A percentile compares a stretch with the other conserved stretches of the same genome.
These are phyloP conservation scores for Tadarida brasiliensis DNA, from an alignment of 2,797 vertebrate species.

Conservation along the genomic window DNA sequence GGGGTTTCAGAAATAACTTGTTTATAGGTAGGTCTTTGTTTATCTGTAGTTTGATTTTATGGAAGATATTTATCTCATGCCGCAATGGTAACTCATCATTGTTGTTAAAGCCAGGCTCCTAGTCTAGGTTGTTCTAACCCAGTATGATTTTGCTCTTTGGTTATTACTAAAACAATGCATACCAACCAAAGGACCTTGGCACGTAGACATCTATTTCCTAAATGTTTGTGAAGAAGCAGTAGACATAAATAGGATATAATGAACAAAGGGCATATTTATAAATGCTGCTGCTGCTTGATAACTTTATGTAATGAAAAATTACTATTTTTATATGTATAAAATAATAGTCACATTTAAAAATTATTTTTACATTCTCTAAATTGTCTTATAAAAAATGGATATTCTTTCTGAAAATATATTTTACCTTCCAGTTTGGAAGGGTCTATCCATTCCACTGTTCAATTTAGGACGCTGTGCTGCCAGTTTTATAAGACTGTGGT, in stretches of 20 bases:
- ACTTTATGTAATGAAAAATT: not conserved
- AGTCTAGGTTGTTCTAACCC: not conserved
- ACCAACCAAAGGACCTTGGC: not conserved
- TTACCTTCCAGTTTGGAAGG: not conserved
- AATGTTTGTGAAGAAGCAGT: not conserved
- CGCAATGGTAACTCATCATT: not conserved
- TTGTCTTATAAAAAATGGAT: not conserved
- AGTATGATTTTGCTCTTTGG: not conserved
- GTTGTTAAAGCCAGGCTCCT: not conserved
- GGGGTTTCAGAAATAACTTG: not conserved
- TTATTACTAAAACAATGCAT: not conserved
- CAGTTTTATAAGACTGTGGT: conserved; percentile 43
- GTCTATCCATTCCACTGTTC: not conserved
- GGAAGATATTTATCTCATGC: not conserved
- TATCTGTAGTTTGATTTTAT: not conserved
- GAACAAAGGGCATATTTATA: not conserved
- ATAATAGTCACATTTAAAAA: not conserved
- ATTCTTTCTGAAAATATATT: not conserved
- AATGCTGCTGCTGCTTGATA: not conserved
- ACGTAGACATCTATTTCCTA: not conserved
- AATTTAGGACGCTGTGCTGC: not conserved
- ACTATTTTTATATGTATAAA: not conserved
- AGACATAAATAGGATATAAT: not conserved
- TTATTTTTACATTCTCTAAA: not conserved
- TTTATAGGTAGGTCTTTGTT: not conserved